Conservation (phyloP, 2,888 invertebrate genomes). For the Cremastobaeus sp. region DNA sequence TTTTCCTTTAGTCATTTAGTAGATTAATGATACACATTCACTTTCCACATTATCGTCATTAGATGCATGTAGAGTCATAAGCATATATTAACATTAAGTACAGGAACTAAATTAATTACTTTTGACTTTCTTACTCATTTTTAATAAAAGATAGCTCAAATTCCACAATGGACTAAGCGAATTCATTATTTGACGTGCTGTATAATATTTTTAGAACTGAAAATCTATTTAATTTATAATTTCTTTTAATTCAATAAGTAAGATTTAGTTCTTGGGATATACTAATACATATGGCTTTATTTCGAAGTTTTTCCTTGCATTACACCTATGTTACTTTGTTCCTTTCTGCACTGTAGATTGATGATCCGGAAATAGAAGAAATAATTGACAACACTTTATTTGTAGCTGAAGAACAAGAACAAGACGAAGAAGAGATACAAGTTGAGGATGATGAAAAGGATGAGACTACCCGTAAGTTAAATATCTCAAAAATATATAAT, state of each 20-base stretch:
- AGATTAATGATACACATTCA: no score
- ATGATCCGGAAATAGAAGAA: constrained; percentile 70
- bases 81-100: constrained; percentile 25
- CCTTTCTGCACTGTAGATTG: constrained; percentile 53
- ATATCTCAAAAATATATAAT: constrained; percentile 45
- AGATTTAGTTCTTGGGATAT: constrained; percentile 55
- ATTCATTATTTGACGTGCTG: constrained; percentile 14
- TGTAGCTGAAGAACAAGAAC: constrained; percentile 71
- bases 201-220: constrained; percentile 3
- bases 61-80: constrained; percentile 3
- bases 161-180: constrained; percentile 50
- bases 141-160: background rate
- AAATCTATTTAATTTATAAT: background rate
- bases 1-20: constrained; percentile 10
- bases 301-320: background rate
- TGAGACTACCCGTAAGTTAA: constrained; percentile 56
- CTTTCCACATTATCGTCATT: no score
- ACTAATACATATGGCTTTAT: constrained; percentile 53
- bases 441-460: constrained; percentile 70
- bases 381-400: constrained; percentile 70
- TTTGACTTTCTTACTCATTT: constrained; percentile 14
- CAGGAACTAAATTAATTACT: constrained; percentile 56
- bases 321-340: constrained; percentile 18
- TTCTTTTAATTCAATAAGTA: constrained; percentile 40
- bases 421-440: constrained; percentile 70